Evolutionary conservation across 2,113 vertebrate species (phyloP), one percentile per base, ranked within the genome.

Genomic region (Hystrix cristata): DNA sequence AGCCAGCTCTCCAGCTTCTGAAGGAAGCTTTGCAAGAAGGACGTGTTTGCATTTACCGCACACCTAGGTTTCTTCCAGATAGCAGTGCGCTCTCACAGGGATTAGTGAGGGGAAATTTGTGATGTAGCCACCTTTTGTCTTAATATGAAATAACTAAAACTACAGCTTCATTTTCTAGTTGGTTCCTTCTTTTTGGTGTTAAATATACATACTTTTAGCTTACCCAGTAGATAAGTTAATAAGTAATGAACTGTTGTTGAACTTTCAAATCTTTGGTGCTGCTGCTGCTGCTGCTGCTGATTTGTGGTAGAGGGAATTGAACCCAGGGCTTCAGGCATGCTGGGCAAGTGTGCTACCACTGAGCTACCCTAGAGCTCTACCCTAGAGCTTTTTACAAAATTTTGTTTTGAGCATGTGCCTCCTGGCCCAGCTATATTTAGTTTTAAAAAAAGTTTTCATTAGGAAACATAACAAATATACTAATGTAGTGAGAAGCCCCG

Each of bases 31-130:
- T 89, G 12, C 57, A 82, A 34, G 82, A 91, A 94, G 25, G 67
- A 31, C 38, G 25, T 60, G 29, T 72, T 62, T 71, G 10, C 57
- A 31, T 86, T 87, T 91, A 19, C 62, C 71, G 5, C 25, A 27
- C 2, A 87, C 23, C 21, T 5, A 1, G 31, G 72, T 95, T 96
- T 97, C 67, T 89, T 95, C 59, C 46, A 38, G 31, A 3, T 27
- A 69, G 46, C 8, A 13, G 59, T 60, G 84, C 80, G 62, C 13
- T 19, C 53, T 65, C 43, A 14, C 19, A 64, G 43, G 80, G 88
- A 38, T 90, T 94, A 90, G 69, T 64, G 79, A 91, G 72, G 79
- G 72, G 48, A 90, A 84, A 76, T 84, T 72, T 48, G 27, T 79
- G 59, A 71, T 62, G 7, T 15, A 65, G 10, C 13, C 46, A 34